phyloP scores from a whole-genome alignment of 2,888 invertebrate genomes.

The Euzetes globulus region DNA sequence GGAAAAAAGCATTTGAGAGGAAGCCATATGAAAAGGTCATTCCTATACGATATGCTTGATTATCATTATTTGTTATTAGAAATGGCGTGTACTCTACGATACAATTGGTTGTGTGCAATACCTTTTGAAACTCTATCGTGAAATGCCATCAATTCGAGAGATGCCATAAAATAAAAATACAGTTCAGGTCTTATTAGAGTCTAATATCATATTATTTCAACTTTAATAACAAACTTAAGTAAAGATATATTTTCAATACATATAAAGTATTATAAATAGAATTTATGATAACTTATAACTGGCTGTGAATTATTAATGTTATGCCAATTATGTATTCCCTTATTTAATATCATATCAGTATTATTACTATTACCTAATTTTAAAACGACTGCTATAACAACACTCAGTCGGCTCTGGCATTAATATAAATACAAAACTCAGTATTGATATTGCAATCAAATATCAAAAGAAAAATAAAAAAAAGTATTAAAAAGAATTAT shows the following conservation, averaged over 20 bases:
- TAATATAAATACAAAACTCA: neutral
- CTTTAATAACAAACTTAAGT: neutral
- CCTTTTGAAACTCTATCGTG: no score
- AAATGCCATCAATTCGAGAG: no score
- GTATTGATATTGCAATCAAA: conserved; percentile 16
- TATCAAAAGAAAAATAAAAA: neutral
- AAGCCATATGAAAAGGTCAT: no score
- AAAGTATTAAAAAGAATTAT: neutral
- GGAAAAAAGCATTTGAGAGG: no score
- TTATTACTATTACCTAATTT: conserved; percentile 1
- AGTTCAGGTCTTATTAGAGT: neutral
- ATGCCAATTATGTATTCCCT: neutral
- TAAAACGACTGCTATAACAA: neutral
- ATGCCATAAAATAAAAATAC: neutral
- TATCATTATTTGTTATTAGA: no score
- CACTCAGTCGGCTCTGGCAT: neutral
- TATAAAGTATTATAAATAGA: neutral
- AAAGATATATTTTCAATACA: neutral
- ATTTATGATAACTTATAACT: neutral
- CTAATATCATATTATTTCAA: neutral
- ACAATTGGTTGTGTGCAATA: no score
- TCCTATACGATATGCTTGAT: no score
- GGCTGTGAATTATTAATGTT: conserved; percentile 2
- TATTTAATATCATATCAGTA: neutral
- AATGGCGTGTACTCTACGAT: no score